Percentiles rank a stretch among this genome's conserved stretches.
phyloP scores from a whole-genome alignment of 2,888 invertebrate species.

The Mamestra brassicae region DNA sequence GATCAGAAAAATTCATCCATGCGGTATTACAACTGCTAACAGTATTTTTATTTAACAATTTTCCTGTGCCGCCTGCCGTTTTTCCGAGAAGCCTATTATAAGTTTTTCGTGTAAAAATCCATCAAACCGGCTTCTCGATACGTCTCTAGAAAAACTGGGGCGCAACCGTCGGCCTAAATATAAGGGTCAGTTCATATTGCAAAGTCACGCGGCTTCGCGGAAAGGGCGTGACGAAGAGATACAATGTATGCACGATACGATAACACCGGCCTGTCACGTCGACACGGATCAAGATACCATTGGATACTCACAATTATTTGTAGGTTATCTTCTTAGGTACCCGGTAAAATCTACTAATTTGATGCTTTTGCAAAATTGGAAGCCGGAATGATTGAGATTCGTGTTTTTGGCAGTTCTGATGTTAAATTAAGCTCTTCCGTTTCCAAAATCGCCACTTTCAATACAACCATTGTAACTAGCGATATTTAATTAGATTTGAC shows the following conservation, averaged over 20 bases:
- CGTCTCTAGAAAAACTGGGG: conserved; percentile 68
- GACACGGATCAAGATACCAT: conserved; percentile 47
- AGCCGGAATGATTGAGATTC: background rate
- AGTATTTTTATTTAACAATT: conserved; percentile 24
- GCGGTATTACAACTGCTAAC: conserved; percentile 15
- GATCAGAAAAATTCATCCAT: conserved; percentile 36
- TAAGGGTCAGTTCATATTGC: conserved; percentile 70
- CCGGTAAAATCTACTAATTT: background rate
- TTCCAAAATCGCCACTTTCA: background rate
- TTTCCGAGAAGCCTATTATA: conserved; percentile 30
- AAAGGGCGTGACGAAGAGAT: conserved; percentile 59
- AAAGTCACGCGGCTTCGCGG: conserved; percentile 66
- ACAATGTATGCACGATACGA: conserved; percentile 53
- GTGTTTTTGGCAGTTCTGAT: background rate
- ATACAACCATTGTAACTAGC: too few species aligned
- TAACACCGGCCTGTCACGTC: conserved; percentile 36
- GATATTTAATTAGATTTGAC: background rate
- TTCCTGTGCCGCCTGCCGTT: background rate
- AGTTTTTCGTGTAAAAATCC: conserved; percentile 52
- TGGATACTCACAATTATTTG: conserved; percentile 10
- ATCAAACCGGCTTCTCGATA: conserved; percentile 57
- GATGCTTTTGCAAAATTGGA: background rate
- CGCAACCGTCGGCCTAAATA: conserved; percentile 64
- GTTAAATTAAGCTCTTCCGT: background rate
- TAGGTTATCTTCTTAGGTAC: background rate